These are phyloP conservation scores for Drosophila sordidula DNA, from an alignment of 2,888 invertebrate species.

Conservation along the genomic window DNA sequence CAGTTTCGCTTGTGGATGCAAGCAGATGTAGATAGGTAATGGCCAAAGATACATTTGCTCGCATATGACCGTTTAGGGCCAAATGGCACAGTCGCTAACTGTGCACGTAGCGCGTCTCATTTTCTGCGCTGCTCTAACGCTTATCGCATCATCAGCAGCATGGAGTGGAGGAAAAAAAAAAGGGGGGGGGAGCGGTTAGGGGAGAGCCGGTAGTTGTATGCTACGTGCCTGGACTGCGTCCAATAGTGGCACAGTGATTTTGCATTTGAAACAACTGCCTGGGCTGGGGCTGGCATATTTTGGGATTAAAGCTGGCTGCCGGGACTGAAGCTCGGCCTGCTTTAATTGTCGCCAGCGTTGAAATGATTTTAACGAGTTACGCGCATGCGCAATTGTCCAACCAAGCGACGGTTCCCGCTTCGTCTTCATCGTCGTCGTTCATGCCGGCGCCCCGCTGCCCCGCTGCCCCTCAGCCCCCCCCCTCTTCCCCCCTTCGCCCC, in stretches of 20 bases:
- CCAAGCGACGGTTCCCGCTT: slow-evolving; percentile 55
- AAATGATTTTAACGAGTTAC: slow-evolving; percentile 71
- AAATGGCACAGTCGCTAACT: slow-evolving; percentile 50
- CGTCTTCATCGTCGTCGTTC: slow-evolving; percentile 2
- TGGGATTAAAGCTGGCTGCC: background rate
- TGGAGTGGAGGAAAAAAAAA: background rate
- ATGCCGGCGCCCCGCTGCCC: background rate
- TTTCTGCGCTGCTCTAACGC: slow-evolving; percentile 39
- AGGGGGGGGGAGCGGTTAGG: background rate
- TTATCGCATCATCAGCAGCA: slow-evolving; percentile 42
- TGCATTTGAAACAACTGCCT: slow-evolving; percentile 32
- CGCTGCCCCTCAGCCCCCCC: background rate
- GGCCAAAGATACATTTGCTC: slow-evolving; percentile 37
- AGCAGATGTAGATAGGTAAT: slow-evolving; percentile 23
- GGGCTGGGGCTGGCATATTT: background rate
- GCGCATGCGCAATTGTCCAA: slow-evolving; percentile 78
- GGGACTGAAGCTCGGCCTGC: slow-evolving; percentile 30
- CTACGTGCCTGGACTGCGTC: slow-evolving; percentile 69
- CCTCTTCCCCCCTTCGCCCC: background rate
- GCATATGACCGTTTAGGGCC: slow-evolving; percentile 65
- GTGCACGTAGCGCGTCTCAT: slow-evolving; percentile 41
- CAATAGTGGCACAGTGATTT: slow-evolving; percentile 36
- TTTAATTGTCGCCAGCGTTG: slow-evolving; percentile 68
- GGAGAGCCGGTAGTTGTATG: no score
- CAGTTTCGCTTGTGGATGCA: no score